A percentile compares a stretch with the other conserved stretches of the same genome.
Evolutionary conservation across 1,140 invertebrate species (phyloP).

Genomic region (Aphidius ervi): DNA sequence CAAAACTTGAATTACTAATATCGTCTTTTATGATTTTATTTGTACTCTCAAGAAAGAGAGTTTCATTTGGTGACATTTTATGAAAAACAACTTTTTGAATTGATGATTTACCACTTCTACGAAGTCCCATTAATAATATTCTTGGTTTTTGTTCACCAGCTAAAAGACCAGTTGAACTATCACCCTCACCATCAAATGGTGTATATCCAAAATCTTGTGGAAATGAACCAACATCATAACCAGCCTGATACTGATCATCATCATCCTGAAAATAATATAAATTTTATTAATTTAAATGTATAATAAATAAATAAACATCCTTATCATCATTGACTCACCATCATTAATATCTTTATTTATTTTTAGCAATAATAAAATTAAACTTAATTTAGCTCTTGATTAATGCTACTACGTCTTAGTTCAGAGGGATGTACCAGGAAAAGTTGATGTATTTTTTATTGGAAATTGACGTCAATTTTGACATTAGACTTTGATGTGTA

Average conservation of each 20-base stretch:
- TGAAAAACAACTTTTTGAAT: slow-evolving; percentile 99
- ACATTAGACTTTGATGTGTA: too few species aligned
- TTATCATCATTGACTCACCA: neutral
- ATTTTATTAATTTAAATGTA: neutral
- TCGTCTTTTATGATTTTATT: slow-evolving; percentile 99
- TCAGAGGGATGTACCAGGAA: too few species aligned
- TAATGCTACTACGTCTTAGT: too few species aligned
- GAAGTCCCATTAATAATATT: slow-evolving; percentile 92
- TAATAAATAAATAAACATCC: neutral
- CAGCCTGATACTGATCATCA: slow-evolving; percentile 50
- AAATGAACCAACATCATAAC: slow-evolving; percentile 75
- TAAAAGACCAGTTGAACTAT: slow-evolving; percentile 58
- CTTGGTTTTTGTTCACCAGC: slow-evolving; percentile 79
- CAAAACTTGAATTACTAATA: slow-evolving; percentile 95
- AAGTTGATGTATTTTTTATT: too few species aligned
- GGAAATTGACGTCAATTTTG: too few species aligned
- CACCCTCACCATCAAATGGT: slow-evolving; percentile 73
- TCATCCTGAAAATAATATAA: slow-evolving; percentile 39
- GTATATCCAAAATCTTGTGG: slow-evolving; percentile 92
- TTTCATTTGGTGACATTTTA: slow-evolving; percentile 99
- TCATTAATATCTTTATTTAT: too few species aligned
- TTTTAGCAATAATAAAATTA: too few species aligned
- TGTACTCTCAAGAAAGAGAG: slow-evolving; percentile 96
- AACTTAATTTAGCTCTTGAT: too few species aligned
- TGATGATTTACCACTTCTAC: slow-evolving; percentile 99